Evolutionary conservation across 2,888 invertebrate genomes (phyloP), one percentile per base, ranked within the genome.

Genomic region (Gisinianus flammeolus): DNA sequence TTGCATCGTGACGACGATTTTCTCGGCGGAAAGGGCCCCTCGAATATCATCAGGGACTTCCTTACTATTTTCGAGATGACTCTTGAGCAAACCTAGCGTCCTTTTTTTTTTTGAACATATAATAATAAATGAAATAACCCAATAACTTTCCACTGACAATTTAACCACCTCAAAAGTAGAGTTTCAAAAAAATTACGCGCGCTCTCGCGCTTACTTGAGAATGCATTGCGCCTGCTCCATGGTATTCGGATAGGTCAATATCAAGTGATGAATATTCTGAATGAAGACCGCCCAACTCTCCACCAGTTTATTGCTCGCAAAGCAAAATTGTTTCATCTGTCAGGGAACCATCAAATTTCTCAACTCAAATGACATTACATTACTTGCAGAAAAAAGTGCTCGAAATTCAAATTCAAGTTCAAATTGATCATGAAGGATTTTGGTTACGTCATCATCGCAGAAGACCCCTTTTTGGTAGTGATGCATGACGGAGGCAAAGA

Each of bases 401-500:
- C n/a, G n/a, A n/a, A n/a, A n/a, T n/a, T n/a, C n/a, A n/a, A n/a
- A n/a, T n/a, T n/a, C n/a, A n/a, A n/a, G n/a, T n/a, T n/a, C n/a
- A n/a, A n/a, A n/a, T n/a, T n/a, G n/a, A n/a, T n/a, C n/a, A n/a
- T n/a, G n/a, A n/a, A n/a, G n/a, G n/a, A n/a, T n/a, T n/a, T n/a
- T n/a, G n/a, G n/a, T n/a, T 88, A 88, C 87, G 83, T 91, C 90
- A 86, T 92, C 92, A 26, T 88, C 88, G 33, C 90, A 89, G 28
- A 90, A 87, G 0, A 88, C 85, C 22, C 90, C 90, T 35, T 90
- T 90, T 82, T 91, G 91, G 85, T 94, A 87, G 16, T 91, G 90
- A 83, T 90, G 89, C 56, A 91, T 88, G 68, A 97, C 88, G 85
- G 93, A 91, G 66, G 93, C 91, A 72, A 94, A 88, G 75, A 96